Evolutionary conservation across 2,888 invertebrate genomes (phyloP).

Genomic region (Heliconius aoede): DNA sequence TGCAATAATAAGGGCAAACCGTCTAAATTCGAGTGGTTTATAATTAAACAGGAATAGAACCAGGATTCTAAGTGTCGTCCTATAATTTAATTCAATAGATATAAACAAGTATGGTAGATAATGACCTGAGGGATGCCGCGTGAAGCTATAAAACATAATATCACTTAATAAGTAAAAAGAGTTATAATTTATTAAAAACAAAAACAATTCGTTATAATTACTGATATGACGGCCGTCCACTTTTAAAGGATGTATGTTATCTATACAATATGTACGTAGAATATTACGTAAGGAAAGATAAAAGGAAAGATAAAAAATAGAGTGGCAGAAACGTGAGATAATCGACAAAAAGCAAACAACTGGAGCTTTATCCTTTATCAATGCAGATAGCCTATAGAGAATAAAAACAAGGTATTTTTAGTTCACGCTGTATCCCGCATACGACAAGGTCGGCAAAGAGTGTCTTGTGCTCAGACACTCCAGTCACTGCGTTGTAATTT

Average conservation of each 20-base stretch:
- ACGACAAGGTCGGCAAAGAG: no score
- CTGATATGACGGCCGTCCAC: slow-evolving; percentile 5
- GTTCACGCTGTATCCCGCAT: no score
- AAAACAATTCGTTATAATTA: background rate
- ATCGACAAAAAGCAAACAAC: background rate
- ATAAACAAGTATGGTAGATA: no score
- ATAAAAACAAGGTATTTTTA: no score
- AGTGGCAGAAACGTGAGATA: slow-evolving; percentile 1
- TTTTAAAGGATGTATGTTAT: slow-evolving; percentile 9
- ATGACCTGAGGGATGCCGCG: no score
- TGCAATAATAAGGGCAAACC: no score
- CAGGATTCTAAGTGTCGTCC: no score
- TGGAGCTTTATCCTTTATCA: background rate
- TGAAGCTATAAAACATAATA: no score
- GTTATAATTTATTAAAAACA: background rate
- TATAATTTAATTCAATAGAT: no score
- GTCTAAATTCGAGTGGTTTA: no score
- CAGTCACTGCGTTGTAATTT: background rate
- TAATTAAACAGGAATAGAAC: no score
- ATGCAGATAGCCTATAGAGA: background rate
- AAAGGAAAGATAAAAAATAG: background rate
- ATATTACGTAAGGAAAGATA: background rate
- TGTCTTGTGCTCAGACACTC: background rate
- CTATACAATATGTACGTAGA: background rate
- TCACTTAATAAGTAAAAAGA: no score